Conservation (phyloP, 2,888 invertebrate species). For the Parnassius apollo region DNA sequence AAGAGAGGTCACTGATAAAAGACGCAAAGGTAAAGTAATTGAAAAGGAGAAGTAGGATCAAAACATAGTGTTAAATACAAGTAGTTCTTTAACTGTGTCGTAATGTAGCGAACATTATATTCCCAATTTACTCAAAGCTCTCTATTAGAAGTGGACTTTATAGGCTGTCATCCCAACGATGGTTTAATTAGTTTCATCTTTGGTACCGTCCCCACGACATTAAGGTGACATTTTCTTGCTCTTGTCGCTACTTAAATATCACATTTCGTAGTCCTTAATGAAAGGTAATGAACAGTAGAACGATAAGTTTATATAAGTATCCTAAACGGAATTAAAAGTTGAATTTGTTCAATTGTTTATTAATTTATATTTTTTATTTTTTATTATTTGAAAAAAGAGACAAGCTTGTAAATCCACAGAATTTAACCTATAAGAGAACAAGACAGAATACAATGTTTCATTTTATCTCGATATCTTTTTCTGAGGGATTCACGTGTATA, state of each 20-base stretch:
- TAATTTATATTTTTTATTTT: no score
- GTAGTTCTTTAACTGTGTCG: conserved; percentile 4
- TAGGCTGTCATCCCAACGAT: conserved; percentile 16
- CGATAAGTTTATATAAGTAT: background rate
- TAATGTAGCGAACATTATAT: conserved; percentile 19
- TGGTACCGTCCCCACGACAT: conserved; percentile 6
- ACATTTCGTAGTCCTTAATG: conserved; percentile 13
- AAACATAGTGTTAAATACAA: conserved; percentile 8
- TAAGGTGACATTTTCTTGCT: conserved; percentile 11
- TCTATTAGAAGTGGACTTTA: conserved; percentile 18
- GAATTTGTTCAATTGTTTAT: background rate
- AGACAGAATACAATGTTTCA: no score
- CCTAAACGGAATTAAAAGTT: background rate
- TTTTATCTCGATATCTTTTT: no score
- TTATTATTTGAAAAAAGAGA: no score
- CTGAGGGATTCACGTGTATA: no score
- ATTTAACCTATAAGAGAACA: no score
- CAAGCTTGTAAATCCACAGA: no score
- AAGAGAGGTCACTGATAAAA: no score
- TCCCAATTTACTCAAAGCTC: conserved; percentile 20
- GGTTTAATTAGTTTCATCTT: conserved; percentile 25
- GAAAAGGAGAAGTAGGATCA: background rate
- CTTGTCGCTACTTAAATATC: conserved; percentile 4
- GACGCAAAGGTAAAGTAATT: no score
- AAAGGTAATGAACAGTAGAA: background rate